Base-by-base conservation (phyloP, 2,113 vertebrate species). In the Notechis scutatus region DNA sequence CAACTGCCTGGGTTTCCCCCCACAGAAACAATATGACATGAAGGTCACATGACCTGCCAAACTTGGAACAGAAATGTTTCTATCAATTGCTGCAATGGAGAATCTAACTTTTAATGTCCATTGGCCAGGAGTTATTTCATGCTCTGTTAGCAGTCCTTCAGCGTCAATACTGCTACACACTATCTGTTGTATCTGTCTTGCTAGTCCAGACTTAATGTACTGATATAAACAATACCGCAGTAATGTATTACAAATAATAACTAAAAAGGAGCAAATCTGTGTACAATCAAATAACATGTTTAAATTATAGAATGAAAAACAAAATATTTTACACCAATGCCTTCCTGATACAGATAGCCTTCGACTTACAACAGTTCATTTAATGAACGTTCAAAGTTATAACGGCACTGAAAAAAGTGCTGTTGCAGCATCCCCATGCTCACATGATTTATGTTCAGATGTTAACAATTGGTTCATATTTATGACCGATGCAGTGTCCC, bases 121-220 rank as follows among this genome's bases (percentile, higher is more conserved):
- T 88, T 45, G 87, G 93, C 93, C 96, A 96, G 93, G 94, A 11
- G 15, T 92, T 93, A 94, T 26, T 96, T 88, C 69, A n/a, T 95
- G 96, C 93, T 96, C 96, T 95, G 15, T 39, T 96, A 95, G 94
- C 96, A 95, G 96, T 94, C 95, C 95, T 92, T 93, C 94, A 95
- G 96, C 94, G 4, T 4, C 74, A 94, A 89, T 96, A 96, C 95
- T 96, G 95, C 94, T 96, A 94, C 94, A 94, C 91, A 86, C 94
- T 96, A 96, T 94, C 94, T 95, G 86, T 92, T 54, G 18, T 26
- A 1, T 0, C 64, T 88, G 90, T 81, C 93, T 95, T 34, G 23
- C 29, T 96, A 95, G 95, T 94, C 89, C 26, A 89, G 15, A 9
- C 39, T 5, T 57, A 95, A 93, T 89, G 26, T 26, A 94, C 88